These are phyloP conservation scores for Heloderma charlesbogerti DNA, from an alignment of 2,113 vertebrate genomes.

Conservation along the genomic window DNA sequence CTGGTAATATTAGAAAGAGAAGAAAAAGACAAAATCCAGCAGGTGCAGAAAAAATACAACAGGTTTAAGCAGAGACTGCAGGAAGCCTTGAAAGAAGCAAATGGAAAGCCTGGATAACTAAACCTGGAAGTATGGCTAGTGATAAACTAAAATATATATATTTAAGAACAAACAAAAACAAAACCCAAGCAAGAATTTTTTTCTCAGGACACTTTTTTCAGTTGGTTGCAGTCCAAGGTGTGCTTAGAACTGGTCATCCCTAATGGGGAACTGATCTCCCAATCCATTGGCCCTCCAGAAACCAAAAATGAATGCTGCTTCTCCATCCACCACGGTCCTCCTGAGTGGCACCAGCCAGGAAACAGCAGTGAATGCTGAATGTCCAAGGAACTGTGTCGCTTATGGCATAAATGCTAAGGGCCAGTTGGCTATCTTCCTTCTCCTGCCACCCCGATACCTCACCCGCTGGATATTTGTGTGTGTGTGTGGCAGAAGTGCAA, in stretches of 20 bases:
- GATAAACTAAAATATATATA: constrained; percentile 64
- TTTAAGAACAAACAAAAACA: constrained; percentile 65
- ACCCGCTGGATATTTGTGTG: background rate
- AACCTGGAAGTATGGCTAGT: constrained; percentile 24
- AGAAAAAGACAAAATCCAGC: constrained; percentile 89
- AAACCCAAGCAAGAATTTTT: constrained; percentile 34
- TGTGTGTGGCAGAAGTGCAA: background rate
- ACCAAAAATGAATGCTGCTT: constrained; percentile 51
- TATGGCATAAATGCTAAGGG: background rate
- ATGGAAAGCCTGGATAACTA: constrained; percentile 81
- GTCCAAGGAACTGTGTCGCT: constrained; percentile 1
- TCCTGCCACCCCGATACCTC: constrained; percentile 18
- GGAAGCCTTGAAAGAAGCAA: constrained; percentile 81
- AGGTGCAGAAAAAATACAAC: constrained; percentile 87
- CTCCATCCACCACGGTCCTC: background rate
- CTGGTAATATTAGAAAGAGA: constrained; percentile 92
- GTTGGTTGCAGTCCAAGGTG: constrained; percentile 34
- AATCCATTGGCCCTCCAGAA: background rate
- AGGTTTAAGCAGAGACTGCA: constrained; percentile 87
- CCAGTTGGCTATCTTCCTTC: constrained; percentile 3
- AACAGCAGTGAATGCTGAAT: accelerated
- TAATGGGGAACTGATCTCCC: accelerated
- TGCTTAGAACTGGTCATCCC: constrained; percentile 29
- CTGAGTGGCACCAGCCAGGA: background rate
- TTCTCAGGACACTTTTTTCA: constrained; percentile 74